These are phyloP conservation scores for Mugil cephalus DNA, from an alignment of 2,113 vertebrate species.

Conservation along the genomic window DNA sequence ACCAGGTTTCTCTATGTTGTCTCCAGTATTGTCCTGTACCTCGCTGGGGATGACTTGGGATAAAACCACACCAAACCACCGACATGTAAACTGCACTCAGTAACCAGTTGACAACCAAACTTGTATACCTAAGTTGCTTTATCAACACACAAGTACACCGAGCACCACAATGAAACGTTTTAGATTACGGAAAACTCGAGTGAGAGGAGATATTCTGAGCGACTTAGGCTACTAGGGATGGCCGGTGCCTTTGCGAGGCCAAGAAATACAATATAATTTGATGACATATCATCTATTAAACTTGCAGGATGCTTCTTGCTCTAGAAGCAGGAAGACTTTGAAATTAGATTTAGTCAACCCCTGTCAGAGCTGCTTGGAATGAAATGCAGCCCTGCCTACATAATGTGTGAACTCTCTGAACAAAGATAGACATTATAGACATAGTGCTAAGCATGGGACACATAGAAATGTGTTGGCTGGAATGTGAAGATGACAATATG, in stretches of 20 bases:
- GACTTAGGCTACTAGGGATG: not conserved
- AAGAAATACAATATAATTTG: too few relatives aligned
- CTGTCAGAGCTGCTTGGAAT: too few relatives aligned
- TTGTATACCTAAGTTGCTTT: conserved; percentile 31
- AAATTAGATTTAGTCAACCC: too few relatives aligned
- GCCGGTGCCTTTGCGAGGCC: not conserved
- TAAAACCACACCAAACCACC: conserved; percentile 82
- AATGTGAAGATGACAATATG: conserved; percentile 26
- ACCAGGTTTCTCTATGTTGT: conserved; percentile 86
- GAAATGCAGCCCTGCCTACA: too few relatives aligned
- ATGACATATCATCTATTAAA: too few relatives aligned
- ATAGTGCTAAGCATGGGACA: conserved; percentile 27
- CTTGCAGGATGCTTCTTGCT: too few relatives aligned
- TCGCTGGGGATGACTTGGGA: conserved; percentile 86
- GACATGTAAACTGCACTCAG: conserved; percentile 61
- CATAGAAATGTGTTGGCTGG: conserved; percentile 27
- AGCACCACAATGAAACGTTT: not conserved
- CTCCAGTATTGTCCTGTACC: conserved; percentile 84
- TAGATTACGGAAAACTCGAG: not conserved
- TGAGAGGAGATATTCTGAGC: too few relatives aligned
- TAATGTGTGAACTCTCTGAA: conserved; percentile 8
- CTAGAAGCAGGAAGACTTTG: too few relatives aligned
- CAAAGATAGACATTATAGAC: conserved; percentile 30
- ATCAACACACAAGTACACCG: conserved; percentile 6
- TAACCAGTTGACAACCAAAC: conserved; percentile 35